Evolutionary conservation across 2,113 vertebrate genomes (phyloP).

Genomic region (Oostethus manadensis): DNA sequence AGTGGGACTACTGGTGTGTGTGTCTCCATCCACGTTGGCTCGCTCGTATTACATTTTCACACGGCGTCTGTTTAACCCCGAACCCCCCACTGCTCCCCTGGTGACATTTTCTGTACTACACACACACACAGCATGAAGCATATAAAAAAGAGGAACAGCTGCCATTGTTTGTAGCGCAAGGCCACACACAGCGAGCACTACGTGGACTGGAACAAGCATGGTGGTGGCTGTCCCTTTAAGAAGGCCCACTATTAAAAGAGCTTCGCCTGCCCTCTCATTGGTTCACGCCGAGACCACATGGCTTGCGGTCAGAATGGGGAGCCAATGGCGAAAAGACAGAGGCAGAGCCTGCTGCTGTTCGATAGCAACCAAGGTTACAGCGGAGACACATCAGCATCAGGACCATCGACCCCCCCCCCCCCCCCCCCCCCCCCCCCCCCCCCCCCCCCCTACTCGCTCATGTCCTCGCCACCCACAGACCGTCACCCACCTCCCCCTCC

Average conservation of each 20-base stretch:
- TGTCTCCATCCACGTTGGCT: conserved; percentile 42
- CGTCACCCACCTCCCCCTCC: conserved; percentile 17
- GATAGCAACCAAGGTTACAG: conserved; percentile 80
- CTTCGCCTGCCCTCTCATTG: conserved; percentile 62
- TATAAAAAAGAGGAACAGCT: conserved; percentile 7
- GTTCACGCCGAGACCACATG: conserved; percentile 60
- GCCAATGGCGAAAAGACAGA: conserved; percentile 68
- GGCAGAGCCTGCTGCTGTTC: conserved; percentile 73
- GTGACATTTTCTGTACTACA: conserved; percentile 2
- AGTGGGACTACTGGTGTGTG: conserved; percentile 56
- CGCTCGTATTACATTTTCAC: conserved; percentile 27
- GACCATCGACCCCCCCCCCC: conserved; percentile 43
- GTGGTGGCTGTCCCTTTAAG: conserved; percentile 66
- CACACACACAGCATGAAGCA: conserved; percentile 4
- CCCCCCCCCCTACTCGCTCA: conserved; percentile 24
- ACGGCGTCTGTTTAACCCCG: conserved; percentile 14
- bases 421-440: conserved; percentile 28
- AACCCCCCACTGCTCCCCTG: not conserved
- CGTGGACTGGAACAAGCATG: conserved; percentile 32
- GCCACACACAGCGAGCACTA: too few species aligned
- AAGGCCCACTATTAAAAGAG: conserved; percentile 46
- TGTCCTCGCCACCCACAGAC: conserved; percentile 41
- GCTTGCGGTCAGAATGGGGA: conserved; percentile 63
- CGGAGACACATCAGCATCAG: conserved; percentile 73
- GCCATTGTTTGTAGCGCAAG: too few species aligned